phyloP scores from a whole-genome alignment of 2,797 vertebrate genomes.

The Schizothorax lantsangensis region DNA sequence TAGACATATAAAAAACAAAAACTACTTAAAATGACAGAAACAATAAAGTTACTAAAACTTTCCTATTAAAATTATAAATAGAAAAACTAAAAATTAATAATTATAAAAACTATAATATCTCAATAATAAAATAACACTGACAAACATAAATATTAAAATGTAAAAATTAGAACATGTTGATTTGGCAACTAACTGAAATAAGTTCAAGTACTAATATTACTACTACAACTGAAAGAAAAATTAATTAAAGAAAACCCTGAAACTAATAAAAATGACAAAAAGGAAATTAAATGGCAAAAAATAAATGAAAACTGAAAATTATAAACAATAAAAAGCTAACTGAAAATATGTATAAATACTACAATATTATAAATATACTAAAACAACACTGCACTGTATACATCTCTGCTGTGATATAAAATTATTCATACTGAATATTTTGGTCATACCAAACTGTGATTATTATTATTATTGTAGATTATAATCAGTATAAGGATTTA shows the following conservation, averaged over 20 bases:
- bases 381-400: neutral
- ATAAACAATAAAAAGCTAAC: neutral
- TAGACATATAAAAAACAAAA: neutral
- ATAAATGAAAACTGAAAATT: neutral
- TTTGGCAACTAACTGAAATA: neutral
- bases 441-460: neutral
- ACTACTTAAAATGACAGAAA: neutral
- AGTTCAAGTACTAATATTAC: neutral
- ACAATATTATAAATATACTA: neutral
- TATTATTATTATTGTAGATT: neutral
- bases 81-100: neutral
- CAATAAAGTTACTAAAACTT: neutral
- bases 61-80: neutral
- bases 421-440: neutral
- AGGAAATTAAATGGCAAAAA: neutral
- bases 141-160: neutral
- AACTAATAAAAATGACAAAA: neutral
- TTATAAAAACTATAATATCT: neutral
- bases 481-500: neutral
- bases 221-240: no score
- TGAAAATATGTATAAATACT: neutral
- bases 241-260: no score
- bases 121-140: neutral
- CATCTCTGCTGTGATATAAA: neutral
- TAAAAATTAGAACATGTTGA: neutral